Evolutionary conservation across 2,113 vertebrate genomes (phyloP).

Genomic region (Ailurus styani): DNA sequence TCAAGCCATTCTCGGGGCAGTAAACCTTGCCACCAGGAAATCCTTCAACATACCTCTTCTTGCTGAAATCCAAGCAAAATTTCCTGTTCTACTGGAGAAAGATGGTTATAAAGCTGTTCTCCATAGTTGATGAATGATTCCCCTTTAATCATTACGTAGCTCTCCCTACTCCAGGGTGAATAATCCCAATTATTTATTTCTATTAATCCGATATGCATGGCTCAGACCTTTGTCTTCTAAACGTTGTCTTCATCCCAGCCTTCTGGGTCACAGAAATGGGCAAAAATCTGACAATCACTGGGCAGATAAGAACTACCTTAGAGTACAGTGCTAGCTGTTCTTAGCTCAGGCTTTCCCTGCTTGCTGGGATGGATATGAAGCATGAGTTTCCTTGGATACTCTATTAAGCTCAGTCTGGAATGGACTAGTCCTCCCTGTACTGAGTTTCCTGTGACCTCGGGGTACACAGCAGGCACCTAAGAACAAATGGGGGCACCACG

Average conservation of each 20-base stretch:
- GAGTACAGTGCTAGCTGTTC: fast-evolving
- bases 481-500: fast-evolving
- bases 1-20: fast-evolving
- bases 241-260: background rate
- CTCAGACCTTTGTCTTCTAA: background rate
- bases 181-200: background rate
- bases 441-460: fast-evolving
- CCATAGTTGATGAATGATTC: background rate
- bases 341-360: fast-evolving
- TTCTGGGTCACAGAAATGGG: too few species aligned
- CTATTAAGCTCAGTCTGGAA: background rate
- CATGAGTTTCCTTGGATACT: too few species aligned
- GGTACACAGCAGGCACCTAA: fast-evolving
- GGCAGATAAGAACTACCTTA: fast-evolving
- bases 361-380: fast-evolving
- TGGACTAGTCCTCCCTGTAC: fast-evolving
- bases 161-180: background rate
- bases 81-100: fast-evolving
- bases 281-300: background rate
- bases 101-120: background rate
- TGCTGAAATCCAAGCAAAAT: background rate
- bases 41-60: background rate
- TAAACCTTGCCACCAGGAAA: background rate
- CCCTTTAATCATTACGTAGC: background rate
- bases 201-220: background rate